phyloP scores from a whole-genome alignment of 2,797 vertebrate genomes.

The Chaetodon trifasciatus region DNA sequence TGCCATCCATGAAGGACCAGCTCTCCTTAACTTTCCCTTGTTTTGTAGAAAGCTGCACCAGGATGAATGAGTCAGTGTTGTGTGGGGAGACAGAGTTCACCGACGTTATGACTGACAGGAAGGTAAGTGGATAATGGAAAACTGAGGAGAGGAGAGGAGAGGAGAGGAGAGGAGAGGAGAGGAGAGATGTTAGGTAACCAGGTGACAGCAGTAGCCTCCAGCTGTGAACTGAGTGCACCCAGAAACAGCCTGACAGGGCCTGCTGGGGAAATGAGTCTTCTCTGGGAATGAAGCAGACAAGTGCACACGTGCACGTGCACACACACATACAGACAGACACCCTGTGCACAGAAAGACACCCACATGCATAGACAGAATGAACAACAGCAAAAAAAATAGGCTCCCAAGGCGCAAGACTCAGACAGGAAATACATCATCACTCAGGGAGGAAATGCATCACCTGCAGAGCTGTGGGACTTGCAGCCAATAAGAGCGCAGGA shows the following conservation, averaged over 20 bases:
- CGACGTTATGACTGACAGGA: conserved; percentile 35
- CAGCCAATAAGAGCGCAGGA: conserved; percentile 29
- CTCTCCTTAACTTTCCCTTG: conserved; percentile 32
- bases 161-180: conserved; percentile 28
- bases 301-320: conserved; percentile 24
- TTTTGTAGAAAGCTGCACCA: conserved; percentile 29
- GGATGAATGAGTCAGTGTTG: conserved; percentile 34
- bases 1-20: conserved; percentile 45
- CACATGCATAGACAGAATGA: conserved; percentile 52
- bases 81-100: conserved; percentile 38
- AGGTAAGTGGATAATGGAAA: conserved; percentile 49
- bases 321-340: conserved; percentile 8
- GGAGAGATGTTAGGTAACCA: conserved; percentile 73
- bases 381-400: conserved; percentile 62
- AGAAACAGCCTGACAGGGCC: conserved; percentile 82
- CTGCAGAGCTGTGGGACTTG: conserved; percentile 49
- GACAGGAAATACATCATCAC: conserved; percentile 73
- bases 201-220: conserved; percentile 81
- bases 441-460: conserved; percentile 65
- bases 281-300: conserved; percentile 71
- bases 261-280: conserved; percentile 82
- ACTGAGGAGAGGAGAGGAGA: conserved; percentile 8
- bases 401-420: conserved; percentile 63
- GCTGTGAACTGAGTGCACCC: conserved; percentile 78
- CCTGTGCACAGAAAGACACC: conserved; percentile 32